Evolutionary conservation across 2,888 invertebrate genomes (phyloP), one percentile per base, ranked within the genome.

Genomic region (Amphipoea oculea): DNA sequence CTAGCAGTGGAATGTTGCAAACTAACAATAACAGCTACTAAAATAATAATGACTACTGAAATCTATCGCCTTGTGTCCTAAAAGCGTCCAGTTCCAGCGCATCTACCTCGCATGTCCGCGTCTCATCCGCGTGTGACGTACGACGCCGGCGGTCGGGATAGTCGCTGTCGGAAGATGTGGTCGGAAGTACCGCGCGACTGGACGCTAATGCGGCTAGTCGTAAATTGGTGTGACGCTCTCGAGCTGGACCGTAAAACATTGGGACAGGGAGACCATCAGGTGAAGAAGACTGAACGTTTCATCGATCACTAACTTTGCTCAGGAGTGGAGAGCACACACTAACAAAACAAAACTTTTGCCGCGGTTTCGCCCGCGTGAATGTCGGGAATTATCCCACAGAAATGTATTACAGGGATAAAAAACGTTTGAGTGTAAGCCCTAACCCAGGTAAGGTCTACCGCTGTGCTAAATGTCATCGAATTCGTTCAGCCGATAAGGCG

Each of bases 151-250:
- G n/a, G n/a, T n/a, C n/a, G n/a, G n/a, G n/a, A n/a, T n/a, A n/a
- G n/a, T n/a, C n/a, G n/a, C n/a, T n/a, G n/a, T n/a, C n/a, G n/a
- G n/a, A n/a, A n/a, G n/a, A n/a, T n/a, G 23, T 23, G 17, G 70
- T 71, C 51, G 48, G 54, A 84, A 74, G 63, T 29, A 5, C 42
- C 5, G 57, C 48, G 54, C n/a, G 65, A 73, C 67, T 40, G 45
- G 14, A 14, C 23, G 70, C 17, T 17, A 36, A 62, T 36, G 11
- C 63, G 23, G 45, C 60, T 23, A 29, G 11, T 66, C 66, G n/a
- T 79, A 70, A 62, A 71, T 70, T 62, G 70, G 57, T 6, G 42
- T 42, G 36, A 68, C 79, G n/a, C 51, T 79, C 20, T n/a, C n/a
- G 36, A 45, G n/a, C 2, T 57, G 11, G n/a, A 68, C 67, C 42